These are phyloP conservation scores for Medauroidea extradentata DNA, from an alignment of 1,140 invertebrate genomes.

Conservation along the genomic window DNA sequence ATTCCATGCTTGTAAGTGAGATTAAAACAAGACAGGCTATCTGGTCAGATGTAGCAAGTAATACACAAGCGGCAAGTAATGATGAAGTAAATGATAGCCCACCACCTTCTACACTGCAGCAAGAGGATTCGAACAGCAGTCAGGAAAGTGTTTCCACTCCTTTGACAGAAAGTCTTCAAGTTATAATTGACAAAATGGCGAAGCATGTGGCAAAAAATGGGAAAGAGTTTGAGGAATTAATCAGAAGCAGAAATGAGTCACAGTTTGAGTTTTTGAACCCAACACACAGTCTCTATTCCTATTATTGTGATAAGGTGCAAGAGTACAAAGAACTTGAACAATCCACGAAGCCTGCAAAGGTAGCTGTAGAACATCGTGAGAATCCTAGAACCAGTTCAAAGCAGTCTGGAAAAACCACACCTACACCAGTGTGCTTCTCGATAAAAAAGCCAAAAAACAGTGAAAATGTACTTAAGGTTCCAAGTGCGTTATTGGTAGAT, in stretches of 20 bases:
- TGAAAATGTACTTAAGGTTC: conserved; percentile 45
- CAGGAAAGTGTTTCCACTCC: conserved; percentile 40
- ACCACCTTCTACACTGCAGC: background rate
- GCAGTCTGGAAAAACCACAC: background rate
- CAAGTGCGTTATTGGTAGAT: no score
- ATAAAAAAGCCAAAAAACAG: conserved; percentile 75
- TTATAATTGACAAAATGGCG: conserved; percentile 94
- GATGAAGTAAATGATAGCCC: background rate
- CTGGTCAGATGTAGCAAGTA: background rate
- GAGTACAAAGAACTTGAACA: conserved; percentile 23
- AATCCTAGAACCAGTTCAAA: background rate
- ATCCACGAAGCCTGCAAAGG: no score
- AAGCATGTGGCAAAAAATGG: conserved; percentile 93
- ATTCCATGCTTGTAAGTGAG: conserved; percentile 77
- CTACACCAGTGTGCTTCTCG: conserved; percentile 69
- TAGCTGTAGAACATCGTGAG: no score
- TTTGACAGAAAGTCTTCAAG: conserved; percentile 72
- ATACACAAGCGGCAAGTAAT: conserved; percentile 39
- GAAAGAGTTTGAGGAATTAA: conserved; percentile 82
- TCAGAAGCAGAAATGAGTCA: conserved; percentile 80
- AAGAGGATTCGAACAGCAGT: background rate
- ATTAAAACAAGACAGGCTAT: conserved; percentile 62
- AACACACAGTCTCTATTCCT: conserved; percentile 66
- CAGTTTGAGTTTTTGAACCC: conserved; percentile 77
- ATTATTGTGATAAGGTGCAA: conserved; percentile 62